Conservation (phyloP, 2,797 vertebrate species). For the Hydrocynus forskahlii region DNA sequence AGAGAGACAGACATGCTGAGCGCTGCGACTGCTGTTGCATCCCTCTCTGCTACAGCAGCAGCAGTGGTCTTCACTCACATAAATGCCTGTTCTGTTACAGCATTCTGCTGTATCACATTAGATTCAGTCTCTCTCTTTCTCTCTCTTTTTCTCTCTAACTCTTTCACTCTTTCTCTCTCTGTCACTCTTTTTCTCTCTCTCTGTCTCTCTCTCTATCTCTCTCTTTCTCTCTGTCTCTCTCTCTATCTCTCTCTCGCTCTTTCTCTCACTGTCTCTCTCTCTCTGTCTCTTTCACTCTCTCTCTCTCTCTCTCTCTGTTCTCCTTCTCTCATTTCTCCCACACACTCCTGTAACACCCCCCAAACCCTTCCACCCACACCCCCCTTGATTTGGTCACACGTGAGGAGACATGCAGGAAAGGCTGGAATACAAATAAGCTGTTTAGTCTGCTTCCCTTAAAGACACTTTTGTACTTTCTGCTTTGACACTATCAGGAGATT, state of each 20-base stretch:
- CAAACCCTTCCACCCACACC: slow-evolving; percentile 64
- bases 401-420: slow-evolving; percentile 70
- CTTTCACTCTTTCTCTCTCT: slow-evolving; percentile 64
- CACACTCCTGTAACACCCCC: slow-evolving; percentile 32
- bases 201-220: slow-evolving; percentile 56
- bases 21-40: slow-evolving; percentile 47
- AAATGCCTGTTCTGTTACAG: slow-evolving; percentile 78
- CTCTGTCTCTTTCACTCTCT: slow-evolving; percentile 54
- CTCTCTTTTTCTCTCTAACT: slow-evolving; percentile 63
- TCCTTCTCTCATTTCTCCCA: slow-evolving; percentile 1
- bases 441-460: slow-evolving; percentile 73
- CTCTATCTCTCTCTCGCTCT: slow-evolving; percentile 38
- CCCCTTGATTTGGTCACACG: slow-evolving; percentile 75
- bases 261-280: slow-evolving; percentile 66
- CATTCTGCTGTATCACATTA: slow-evolving; percentile 77
- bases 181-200: slow-evolving; percentile 66
- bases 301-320: slow-evolving; percentile 64
- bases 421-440: slow-evolving; percentile 79
- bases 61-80: slow-evolving; percentile 71
- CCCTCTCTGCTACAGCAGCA: slow-evolving; percentile 62
- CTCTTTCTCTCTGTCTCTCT: slow-evolving; percentile 63
- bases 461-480: slow-evolving; percentile 73
- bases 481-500: slow-evolving; percentile 59
- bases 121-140: slow-evolving; percentile 72
- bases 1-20: slow-evolving; percentile 64